A percentile compares a stretch with the other conserved stretches of the same genome.
These are phyloP conservation scores for Cecropterus lyciades DNA, from an alignment of 1,140 invertebrate species.

Conservation along the genomic window DNA sequence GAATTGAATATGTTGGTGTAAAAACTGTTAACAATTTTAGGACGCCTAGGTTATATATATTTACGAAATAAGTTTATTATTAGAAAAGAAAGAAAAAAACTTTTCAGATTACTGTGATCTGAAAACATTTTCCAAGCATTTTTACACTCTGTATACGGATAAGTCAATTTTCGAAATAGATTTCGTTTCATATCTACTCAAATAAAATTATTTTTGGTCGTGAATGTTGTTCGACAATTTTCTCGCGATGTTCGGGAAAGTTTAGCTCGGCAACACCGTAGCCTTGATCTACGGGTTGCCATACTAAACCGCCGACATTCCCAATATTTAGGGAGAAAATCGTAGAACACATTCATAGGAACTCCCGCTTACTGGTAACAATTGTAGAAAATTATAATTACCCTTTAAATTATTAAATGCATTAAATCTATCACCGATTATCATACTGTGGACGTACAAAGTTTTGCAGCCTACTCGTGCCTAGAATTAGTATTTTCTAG, in stretches of 20 bases:
- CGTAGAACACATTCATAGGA: constrained; percentile 47
- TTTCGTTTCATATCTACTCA: constrained; percentile 14
- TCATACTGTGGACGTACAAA: constrained; percentile 46
- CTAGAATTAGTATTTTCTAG: constrained; percentile 26
- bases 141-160: too few relatives aligned
- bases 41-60: too few relatives aligned
- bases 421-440: constrained; percentile 46
- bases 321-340: constrained; percentile 12
- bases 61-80: too few relatives aligned
- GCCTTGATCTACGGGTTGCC: constrained; percentile 27
- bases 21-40: too few relatives aligned
- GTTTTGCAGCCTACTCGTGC: constrained; percentile 42
- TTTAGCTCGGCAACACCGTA: constrained; percentile 28
- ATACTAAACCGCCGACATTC: constrained; percentile 27
- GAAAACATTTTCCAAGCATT: too few relatives aligned
- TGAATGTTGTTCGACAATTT: constrained; percentile 14
- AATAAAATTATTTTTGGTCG: constrained; percentile 24
- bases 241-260: constrained; percentile 7
- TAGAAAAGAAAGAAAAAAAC: too few relatives aligned
- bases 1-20: too few relatives aligned
- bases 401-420: constrained; percentile 49
- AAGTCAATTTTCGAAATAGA: constrained; percentile 3
- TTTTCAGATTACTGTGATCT: too few relatives aligned
- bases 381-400: constrained; percentile 39
- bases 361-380: constrained; percentile 44